A percentile compares a stretch with the other conserved stretches of the same genome.
Evolutionary conservation across 2,888 invertebrate genomes (phyloP).

Genomic region (Agrotis segetum): DNA sequence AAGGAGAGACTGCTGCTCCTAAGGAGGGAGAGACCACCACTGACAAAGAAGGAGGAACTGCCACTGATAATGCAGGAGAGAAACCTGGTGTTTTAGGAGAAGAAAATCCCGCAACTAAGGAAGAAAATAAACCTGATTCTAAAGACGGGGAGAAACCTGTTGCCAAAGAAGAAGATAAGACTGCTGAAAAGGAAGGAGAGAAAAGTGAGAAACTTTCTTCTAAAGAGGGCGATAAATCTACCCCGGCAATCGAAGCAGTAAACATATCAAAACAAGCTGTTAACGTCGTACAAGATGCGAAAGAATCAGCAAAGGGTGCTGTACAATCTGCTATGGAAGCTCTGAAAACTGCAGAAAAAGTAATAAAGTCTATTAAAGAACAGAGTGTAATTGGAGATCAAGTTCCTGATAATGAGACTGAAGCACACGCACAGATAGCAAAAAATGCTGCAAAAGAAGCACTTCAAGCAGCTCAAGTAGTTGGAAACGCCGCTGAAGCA

Average conservation of each 20-base stretch:
- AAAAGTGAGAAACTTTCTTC: neutral
- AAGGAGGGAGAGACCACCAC: neutral
- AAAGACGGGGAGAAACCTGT: neutral
- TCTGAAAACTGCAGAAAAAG: constrained; percentile 36
- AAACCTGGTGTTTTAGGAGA: neutral
- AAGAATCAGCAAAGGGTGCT: constrained; percentile 64
- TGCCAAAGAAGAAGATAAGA: neutral
- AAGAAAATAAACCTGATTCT: accelerated
- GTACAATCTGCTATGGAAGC: constrained; percentile 59
- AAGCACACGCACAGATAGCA: constrained; percentile 51
- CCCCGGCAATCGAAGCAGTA: constrained; percentile 41
- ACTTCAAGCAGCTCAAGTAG: constrained; percentile 58
- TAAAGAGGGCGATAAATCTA: neutral
- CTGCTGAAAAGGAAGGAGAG: accelerated
- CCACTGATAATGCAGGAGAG: accelerated
- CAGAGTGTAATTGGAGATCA: constrained; percentile 18
- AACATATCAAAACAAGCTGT: constrained; percentile 47
- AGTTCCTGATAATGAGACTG: constrained; percentile 35
- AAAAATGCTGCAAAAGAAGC: constrained; percentile 64
- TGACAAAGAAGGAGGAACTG: neutral
- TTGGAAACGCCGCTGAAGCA: constrained; percentile 54
- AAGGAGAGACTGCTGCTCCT: neutral
- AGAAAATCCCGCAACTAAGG: accelerated
- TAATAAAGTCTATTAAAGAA: constrained; percentile 49
- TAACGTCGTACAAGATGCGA: constrained; percentile 40